Conservation (phyloP, 2,113 vertebrate genomes). For the Oryzias melastigma region DNA sequence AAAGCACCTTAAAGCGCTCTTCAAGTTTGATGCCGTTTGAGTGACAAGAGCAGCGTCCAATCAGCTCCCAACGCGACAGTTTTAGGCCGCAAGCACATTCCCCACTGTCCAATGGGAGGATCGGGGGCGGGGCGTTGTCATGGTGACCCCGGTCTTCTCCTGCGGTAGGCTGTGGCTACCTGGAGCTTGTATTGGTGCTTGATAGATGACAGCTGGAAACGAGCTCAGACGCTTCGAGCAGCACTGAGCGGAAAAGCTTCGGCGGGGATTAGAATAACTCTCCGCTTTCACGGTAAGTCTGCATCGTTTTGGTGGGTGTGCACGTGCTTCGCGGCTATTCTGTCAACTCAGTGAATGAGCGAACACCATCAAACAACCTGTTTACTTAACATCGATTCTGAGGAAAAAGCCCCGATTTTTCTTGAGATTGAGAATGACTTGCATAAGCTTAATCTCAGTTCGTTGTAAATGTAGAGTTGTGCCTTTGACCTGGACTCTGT, state of each 20-base stretch:
- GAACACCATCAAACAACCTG: constrained; percentile 3
- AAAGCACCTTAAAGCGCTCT: constrained; percentile 38
- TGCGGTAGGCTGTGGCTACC: constrained; percentile 28
- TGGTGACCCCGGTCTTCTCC: constrained; percentile 41
- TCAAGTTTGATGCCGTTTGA: constrained; percentile 20
- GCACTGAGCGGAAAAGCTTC: not conserved
- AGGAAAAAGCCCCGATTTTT: not conserved
- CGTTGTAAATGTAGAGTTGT: not conserved
- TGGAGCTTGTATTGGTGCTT: constrained; percentile 16
- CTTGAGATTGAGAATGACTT: constrained; percentile 21
- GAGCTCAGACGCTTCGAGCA: constrained; percentile 12
- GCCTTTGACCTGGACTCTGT: not conserved
- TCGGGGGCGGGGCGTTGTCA: constrained; percentile 56
- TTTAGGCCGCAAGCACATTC: not conserved
- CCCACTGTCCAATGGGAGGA: constrained; percentile 42
- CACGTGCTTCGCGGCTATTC: constrained; percentile 10
- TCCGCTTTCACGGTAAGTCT: not conserved
- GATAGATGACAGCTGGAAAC: constrained; percentile 51
- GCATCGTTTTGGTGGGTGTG: not conserved
- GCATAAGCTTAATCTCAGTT: not conserved
- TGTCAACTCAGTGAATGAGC: constrained; percentile 13
- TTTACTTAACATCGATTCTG: not conserved
- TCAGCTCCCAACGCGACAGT: constrained; percentile 56
- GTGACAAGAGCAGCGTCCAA: constrained; percentile 49
- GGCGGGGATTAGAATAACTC: not conserved